Percentiles rank a stretch among this genome's conserved stretches.
phyloP scores from a whole-genome alignment of 2,888 invertebrate genomes.

The Nebria brevicollis region DNA sequence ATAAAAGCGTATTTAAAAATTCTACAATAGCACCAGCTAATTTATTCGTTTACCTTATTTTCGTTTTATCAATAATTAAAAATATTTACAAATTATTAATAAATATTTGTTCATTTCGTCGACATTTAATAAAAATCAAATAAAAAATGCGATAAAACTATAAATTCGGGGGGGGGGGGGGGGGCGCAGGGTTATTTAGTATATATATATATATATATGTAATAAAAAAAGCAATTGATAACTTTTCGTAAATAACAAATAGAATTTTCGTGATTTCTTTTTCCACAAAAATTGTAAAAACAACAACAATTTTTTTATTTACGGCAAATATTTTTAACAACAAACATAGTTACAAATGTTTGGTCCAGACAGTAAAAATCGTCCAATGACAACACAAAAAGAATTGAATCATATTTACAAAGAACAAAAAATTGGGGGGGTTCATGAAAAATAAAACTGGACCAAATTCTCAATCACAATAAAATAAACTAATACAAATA shows the following conservation, averaged over 20 bases:
- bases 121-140: neutral
- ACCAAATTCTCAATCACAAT: constrained; percentile 43
- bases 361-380: constrained; percentile 42
- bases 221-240: neutral
- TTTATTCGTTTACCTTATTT: neutral
- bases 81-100: neutral
- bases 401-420: neutral
- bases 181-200: neutral
- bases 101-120: neutral
- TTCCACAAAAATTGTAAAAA: constrained; percentile 42
- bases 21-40: neutral
- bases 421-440: neutral
- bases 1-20: neutral
- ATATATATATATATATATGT: neutral
- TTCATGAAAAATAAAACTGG: constrained; percentile 17
- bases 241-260: constrained; percentile 41
- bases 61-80: neutral
- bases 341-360: constrained; percentile 43
- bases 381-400: constrained; percentile 27
- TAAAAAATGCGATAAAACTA: neutral
- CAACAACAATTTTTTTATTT: constrained; percentile 44
- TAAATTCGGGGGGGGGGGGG: neutral
- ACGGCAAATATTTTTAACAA: constrained; percentile 33
- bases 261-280: constrained; percentile 39
- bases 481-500: constrained; percentile 43